Conservation (phyloP, 1,140 invertebrate species). For the Philotrypesis tridentata region DNA sequence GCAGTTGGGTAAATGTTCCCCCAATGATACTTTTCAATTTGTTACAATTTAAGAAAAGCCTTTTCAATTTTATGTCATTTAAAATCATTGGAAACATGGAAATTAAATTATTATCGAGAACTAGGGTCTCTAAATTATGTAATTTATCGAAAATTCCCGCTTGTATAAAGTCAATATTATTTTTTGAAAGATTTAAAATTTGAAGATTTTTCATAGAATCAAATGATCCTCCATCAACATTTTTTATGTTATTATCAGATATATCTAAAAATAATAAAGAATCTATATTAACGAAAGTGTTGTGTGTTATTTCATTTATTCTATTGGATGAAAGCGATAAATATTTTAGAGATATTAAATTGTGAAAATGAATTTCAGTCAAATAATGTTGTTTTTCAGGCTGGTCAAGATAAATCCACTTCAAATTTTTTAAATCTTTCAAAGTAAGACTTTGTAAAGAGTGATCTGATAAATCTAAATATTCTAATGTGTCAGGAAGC, state of each 20-base stretch:
- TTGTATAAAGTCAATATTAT: not conserved
- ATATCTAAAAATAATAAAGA: not conserved
- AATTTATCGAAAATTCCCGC: not conserved
- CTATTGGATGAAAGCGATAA: not conserved
- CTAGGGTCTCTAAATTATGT: not conserved
- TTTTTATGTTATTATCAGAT: not conserved
- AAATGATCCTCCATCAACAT: not conserved
- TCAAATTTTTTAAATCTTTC: not conserved
- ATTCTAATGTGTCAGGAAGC: constrained; percentile 2
- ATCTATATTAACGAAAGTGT: not conserved
- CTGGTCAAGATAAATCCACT: not conserved
- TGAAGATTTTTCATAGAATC: not conserved
- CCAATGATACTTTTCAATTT: not conserved
- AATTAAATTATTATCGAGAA: not conserved
- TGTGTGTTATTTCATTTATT: not conserved
- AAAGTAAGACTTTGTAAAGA: not conserved
- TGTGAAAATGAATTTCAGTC: not conserved
- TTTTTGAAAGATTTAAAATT: not conserved
- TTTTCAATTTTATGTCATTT: not conserved
- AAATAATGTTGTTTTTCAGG: not conserved
- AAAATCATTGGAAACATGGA: not conserved
- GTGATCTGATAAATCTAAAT: not conserved
- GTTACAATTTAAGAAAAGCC: not conserved
- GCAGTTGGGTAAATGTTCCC: not conserved
- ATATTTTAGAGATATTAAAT: not conserved